phyloP scores from a whole-genome alignment of 2,888 invertebrate genomes.

The Oligia latruncula region DNA sequence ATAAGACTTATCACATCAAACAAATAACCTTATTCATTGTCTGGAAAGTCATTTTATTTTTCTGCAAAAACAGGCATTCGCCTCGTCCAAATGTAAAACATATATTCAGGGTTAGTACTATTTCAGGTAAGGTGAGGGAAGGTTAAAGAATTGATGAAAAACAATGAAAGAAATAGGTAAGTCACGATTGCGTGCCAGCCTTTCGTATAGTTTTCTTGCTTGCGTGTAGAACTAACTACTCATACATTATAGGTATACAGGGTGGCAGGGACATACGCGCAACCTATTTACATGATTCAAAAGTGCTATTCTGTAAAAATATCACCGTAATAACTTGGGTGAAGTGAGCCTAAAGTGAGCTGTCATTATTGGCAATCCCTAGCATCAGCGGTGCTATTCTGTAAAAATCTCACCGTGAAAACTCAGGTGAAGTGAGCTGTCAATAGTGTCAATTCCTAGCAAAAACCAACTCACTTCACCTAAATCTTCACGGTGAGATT shows the following conservation, averaged over 20 bases:
- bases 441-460: too few relatives aligned
- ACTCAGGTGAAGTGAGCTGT: too few relatives aligned
- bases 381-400: too few relatives aligned
- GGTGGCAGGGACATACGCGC: background rate
- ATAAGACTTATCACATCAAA: background rate
- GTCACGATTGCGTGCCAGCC: constrained; percentile 56
- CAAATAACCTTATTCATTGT: background rate
- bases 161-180: constrained; percentile 29
- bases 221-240: constrained; percentile 26
- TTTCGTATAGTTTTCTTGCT: constrained; percentile 44
- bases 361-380: too few relatives aligned
- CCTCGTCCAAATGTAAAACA: background rate
- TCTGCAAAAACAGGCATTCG: background rate
- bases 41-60: background rate
- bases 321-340: too few relatives aligned
- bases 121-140: constrained; percentile 29
- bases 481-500: too few relatives aligned
- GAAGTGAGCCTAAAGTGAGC: too few relatives aligned
- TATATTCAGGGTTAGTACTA: constrained; percentile 8
- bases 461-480: too few relatives aligned
- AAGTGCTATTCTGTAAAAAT: too few relatives aligned
- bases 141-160: constrained; percentile 37
- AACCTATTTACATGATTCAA: background rate
- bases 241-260: background rate
- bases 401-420: too few relatives aligned